These are phyloP conservation scores for Channa maculata DNA, from an alignment of 2,113 vertebrate species.

Conservation along the genomic window DNA sequence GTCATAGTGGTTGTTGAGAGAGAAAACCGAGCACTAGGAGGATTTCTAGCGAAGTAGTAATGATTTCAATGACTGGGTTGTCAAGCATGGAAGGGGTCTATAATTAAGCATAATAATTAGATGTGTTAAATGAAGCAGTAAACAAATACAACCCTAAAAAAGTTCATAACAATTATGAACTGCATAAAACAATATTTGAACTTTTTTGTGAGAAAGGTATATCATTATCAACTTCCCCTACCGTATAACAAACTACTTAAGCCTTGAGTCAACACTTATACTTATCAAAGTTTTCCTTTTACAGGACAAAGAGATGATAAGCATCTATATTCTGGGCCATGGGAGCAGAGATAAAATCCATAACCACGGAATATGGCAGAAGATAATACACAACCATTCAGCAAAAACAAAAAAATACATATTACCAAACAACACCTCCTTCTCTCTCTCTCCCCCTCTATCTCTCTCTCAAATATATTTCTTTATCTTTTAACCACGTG, in stretches of 20 bases:
- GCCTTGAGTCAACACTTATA: conserved; percentile 36
- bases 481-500: no score
- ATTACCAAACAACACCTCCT: no score
- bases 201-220: conserved; percentile 7
- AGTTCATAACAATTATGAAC: not conserved
- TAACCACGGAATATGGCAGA: conserved; percentile 34
- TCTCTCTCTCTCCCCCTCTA: no score
- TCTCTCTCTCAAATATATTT: no score
- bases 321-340: conserved; percentile 8
- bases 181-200: conserved; percentile 21
- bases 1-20: conserved; percentile 31
- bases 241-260: conserved; percentile 17
- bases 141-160: conserved; percentile 22
- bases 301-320: conserved; percentile 21
- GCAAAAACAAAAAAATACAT: no score
- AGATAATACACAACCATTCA: conserved; percentile 2
- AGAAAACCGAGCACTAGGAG: conserved; percentile 29
- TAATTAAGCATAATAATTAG: conserved; percentile 2
- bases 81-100: conserved; percentile 12
- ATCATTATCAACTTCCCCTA: conserved; percentile 24
- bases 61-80: conserved; percentile 11
- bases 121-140: conserved; percentile 10
- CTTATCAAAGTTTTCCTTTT: conserved; percentile 24
- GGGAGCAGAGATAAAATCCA: conserved; percentile 19
- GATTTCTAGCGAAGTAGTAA: conserved; percentile 18